A percentile compares a stretch with the other conserved stretches of the same genome.
Conservation (phyloP, 2,888 invertebrate species). For the Acanthosepion pharaonis region DNA sequence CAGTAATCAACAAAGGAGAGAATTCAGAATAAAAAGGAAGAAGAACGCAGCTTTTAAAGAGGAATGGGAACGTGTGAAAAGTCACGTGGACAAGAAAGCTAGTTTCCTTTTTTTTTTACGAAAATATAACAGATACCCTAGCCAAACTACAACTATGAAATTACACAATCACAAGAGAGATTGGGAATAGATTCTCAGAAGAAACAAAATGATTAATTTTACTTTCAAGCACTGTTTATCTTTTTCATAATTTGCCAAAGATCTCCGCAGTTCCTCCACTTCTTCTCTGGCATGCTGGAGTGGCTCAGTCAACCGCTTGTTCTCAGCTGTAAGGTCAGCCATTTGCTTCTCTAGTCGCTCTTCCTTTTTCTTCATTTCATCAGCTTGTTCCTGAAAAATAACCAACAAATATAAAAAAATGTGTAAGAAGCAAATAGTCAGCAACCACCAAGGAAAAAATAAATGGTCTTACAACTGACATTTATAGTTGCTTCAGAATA, state of each 20-base stretch:
- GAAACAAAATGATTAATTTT: not conserved
- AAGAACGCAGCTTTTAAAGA: no score
- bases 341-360: conserved; percentile 84
- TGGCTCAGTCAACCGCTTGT: conserved; percentile 84
- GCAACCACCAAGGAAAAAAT: not conserved
- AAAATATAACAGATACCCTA: no score
- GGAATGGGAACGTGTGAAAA: no score
- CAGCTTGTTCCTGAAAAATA: conserved; percentile 73
- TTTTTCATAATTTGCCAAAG: conserved; percentile 88
- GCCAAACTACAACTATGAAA: no score
- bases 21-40: no score
- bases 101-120: no score
- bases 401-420: not conserved
- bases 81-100: no score
- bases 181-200: not conserved
- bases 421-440: no score
- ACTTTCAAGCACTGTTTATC: conserved; percentile 79
- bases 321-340: conserved; percentile 82
- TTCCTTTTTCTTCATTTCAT: conserved; percentile 79
- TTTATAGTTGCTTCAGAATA: no score
- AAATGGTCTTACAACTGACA: no score
- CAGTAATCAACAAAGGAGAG: no score
- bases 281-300: conserved; percentile 82
- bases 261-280: conserved; percentile 83
- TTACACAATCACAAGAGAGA: no score